These are phyloP conservation scores for Temnothorax longispinosus DNA, from an alignment of 1,140 invertebrate species.

Conservation along the genomic window DNA sequence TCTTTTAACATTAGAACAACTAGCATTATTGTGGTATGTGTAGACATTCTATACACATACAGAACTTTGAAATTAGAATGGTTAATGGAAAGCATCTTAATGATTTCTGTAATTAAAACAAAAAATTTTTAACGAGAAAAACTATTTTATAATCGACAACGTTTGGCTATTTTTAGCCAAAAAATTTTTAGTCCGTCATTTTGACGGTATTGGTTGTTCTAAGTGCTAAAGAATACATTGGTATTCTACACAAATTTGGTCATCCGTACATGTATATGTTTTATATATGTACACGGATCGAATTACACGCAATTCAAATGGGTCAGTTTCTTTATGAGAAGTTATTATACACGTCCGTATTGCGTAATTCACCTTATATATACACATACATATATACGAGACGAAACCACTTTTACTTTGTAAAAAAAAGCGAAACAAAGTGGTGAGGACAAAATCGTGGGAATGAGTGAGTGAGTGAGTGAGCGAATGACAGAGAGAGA, in stretches of 20 bases:
- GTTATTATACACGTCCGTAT: not conserved
- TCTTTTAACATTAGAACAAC: not conserved
- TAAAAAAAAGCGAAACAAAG: not conserved
- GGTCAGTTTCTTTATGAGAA: not conserved
- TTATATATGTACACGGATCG: conserved; percentile 15
- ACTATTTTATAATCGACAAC: no score
- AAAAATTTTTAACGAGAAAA: no score
- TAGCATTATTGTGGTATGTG: no score
- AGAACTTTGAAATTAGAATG: no score
- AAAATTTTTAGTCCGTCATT: no score
- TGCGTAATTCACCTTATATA: conserved; percentile 31
- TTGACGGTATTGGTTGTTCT: no score
- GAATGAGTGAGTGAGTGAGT: not conserved
- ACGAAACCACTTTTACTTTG: conserved; percentile 44
- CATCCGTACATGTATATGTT: conserved; percentile 38
- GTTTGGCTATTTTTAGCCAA: no score
- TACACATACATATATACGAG: not conserved
- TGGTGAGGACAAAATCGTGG: not conserved
- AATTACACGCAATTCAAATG: not conserved
- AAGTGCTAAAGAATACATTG: not conserved
- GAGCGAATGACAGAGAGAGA: not conserved
- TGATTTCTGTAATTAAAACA: no score
- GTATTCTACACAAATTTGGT: conserved; percentile 9
- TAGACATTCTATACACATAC: no score
- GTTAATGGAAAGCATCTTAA: no score